Conservation (phyloP, 2,888 invertebrate species). For the Ptychoptera contaminata region DNA sequence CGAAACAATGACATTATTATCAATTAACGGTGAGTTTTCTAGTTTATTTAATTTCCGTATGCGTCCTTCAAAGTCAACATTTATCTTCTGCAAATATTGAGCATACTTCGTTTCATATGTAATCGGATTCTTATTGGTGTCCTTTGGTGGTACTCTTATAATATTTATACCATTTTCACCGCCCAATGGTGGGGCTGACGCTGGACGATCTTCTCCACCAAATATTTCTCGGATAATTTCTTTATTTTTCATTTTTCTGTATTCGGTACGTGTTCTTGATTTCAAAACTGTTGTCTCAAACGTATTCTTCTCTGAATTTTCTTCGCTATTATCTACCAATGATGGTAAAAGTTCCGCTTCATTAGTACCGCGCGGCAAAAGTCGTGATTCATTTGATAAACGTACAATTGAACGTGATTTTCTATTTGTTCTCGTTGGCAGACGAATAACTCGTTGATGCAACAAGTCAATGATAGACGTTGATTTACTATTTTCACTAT, state of each 20-base stretch:
- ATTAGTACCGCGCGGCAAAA: slow-evolving; percentile 10
- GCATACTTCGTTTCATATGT: slow-evolving; percentile 26
- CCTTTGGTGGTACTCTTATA: slow-evolving; percentile 18
- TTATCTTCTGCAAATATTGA: slow-evolving; percentile 25
- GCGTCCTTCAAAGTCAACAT: slow-evolving; percentile 10
- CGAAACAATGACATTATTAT: neutral
- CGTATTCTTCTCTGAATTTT: slow-evolving; percentile 24
- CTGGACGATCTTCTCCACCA: slow-evolving; percentile 54
- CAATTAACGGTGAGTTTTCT: neutral
- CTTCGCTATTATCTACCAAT: slow-evolving; percentile 10
- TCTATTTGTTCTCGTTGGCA: slow-evolving; percentile 3
- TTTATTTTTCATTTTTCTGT: slow-evolving; percentile 51
- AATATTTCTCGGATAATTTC: slow-evolving; percentile 72
- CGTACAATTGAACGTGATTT: neutral
- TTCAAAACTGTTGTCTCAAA: slow-evolving; percentile 57
- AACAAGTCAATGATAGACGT: slow-evolving; percentile 29
- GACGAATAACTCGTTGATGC: slow-evolving; percentile 19
- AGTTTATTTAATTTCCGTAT: slow-evolving; percentile 7
- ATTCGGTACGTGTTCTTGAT: slow-evolving; percentile 60
- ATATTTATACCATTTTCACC: slow-evolving; percentile 1
- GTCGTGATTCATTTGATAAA: slow-evolving; percentile 5
- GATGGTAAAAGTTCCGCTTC: slow-evolving; percentile 19
- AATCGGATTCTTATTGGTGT: slow-evolving; percentile 22
- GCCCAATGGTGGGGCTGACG: slow-evolving; percentile 56
- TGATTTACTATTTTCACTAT: slow-evolving; percentile 5